Evolutionary conservation across 2,888 invertebrate genomes (phyloP), one percentile per base, ranked within the genome.

Genomic region (Cinara cedri): DNA sequence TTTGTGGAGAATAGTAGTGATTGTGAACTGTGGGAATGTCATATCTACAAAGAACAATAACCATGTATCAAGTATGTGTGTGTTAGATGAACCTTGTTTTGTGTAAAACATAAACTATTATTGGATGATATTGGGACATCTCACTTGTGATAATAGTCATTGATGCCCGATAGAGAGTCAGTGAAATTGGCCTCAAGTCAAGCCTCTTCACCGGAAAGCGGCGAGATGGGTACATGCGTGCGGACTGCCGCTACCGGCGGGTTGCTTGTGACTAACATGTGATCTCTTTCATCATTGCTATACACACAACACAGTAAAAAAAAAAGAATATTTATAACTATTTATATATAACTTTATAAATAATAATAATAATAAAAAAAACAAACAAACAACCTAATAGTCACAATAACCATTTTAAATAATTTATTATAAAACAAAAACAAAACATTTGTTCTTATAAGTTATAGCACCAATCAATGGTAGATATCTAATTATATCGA

Each of bases 111-210:
- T 46, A 75, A 42, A 66, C 46, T 46, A 76, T 75, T 34, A 70
- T 60, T 60, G n/a, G 51, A 57, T 68, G 49, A 51, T 34, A 70
- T 51, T n/a, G n/a, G n/a, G 70, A 13, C 63, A 60, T 78, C 60
- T 78, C 68, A 78, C 78, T 78, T 78, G 78, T 78, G 46, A 34
- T 78, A 78, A 70, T 78, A 78, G 54, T 78, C 78, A 78, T 68
- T 78, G 78, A 78, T 78, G 68, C 78, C 78, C 49, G 51, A 78
- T 60, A 78, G 24, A 60, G 78, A 78, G 42, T 78, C 78, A 60
- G 78, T 70, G 70, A 78, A 78, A 70, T 78, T 78, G 60, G 78
- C 78, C 78, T 78, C 78, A 78, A 78, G 78, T 78, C 78, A 78
- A 78, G 78, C 78, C 70, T 78, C 78, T 70, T 78, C 78, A 68